Conservation (phyloP, 1,140 invertebrate species). For the Hestina assimilis region DNA sequence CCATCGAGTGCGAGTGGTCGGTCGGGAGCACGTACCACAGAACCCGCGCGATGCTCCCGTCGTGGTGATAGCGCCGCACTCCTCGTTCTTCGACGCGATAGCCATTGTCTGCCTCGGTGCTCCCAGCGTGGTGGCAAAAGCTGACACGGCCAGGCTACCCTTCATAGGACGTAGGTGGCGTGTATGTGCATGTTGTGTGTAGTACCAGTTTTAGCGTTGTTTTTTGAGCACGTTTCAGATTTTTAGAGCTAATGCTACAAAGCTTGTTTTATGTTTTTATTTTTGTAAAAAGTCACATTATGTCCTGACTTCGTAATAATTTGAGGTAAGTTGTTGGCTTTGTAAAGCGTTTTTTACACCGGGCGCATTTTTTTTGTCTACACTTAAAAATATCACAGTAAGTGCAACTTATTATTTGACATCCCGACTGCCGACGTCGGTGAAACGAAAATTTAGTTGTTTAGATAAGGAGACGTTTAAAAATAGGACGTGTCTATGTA, state of each 20-base stretch:
- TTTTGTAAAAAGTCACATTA: no score
- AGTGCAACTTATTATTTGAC: no score
- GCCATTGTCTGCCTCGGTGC: slow-evolving; percentile 88
- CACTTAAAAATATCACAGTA: no score
- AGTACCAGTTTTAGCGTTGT: slow-evolving; percentile 15
- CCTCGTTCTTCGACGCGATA: slow-evolving; percentile 93
- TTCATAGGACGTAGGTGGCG: slow-evolving; percentile 90
- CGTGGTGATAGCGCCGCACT: slow-evolving; percentile 93
- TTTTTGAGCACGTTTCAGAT: neutral
- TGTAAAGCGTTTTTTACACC: no score
- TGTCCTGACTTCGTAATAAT: no score
- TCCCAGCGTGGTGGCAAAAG: slow-evolving; percentile 93
- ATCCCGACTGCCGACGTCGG: no score
- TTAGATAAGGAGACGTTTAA: no score
- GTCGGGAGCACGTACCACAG: slow-evolving; percentile 42
- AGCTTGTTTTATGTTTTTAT: no score
- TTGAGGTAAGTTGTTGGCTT: no score
- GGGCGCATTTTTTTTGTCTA: no score
- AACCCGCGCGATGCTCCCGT: slow-evolving; percentile 86
- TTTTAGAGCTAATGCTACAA: neutral
- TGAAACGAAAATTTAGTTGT: no score
- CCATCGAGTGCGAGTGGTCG: slow-evolving; percentile 74
- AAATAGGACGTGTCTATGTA: no score
- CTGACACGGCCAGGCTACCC: slow-evolving; percentile 86
- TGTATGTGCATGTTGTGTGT: slow-evolving; percentile 15